Evolutionary conservation across 2,113 vertebrate genomes (phyloP).

Genomic region (Oncorhynchus masou): DNA sequence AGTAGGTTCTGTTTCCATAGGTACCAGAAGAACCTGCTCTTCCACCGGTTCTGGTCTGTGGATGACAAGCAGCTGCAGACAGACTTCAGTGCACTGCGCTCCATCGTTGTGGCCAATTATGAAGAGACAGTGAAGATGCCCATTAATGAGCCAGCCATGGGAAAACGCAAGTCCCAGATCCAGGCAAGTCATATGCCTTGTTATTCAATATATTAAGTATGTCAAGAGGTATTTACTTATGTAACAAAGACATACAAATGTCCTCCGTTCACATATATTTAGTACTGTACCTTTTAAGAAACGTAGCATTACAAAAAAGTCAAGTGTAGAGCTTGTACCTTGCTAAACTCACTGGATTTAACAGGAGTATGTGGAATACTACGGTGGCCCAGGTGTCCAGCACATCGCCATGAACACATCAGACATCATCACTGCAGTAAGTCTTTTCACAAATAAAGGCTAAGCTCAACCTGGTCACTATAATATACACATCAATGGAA

Average conservation of each 20-base stretch:
- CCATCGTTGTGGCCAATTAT: slow-evolving; percentile 90
- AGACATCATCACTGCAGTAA: slow-evolving; percentile 86
- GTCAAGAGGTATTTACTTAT: neutral
- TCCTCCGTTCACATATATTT: neutral
- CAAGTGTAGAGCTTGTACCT: neutral
- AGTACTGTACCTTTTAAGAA: no score
- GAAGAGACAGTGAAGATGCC: slow-evolving; percentile 98
- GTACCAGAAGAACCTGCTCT: slow-evolving; percentile 91
- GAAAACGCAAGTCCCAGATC: slow-evolving; percentile 93
- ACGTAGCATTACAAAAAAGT: neutral
- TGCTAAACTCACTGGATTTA: neutral
- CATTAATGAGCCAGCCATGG: slow-evolving; percentile 88
- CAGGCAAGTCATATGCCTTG: slow-evolving; percentile 72
- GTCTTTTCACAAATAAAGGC: slow-evolving; percentile 31
- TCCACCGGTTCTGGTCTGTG: slow-evolving; percentile 97
- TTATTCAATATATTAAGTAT: neutral
- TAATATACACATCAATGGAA: neutral
- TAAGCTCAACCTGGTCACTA: neutral
- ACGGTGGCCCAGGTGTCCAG: slow-evolving; percentile 90
- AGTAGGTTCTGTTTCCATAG: slow-evolving; percentile 57
- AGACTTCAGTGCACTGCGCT: slow-evolving; percentile 89
- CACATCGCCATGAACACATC: slow-evolving; percentile 93
- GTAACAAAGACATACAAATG: neutral
- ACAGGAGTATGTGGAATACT: slow-evolving; percentile 94
- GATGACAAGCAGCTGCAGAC: slow-evolving; percentile 95